Percentiles rank a stretch among this genome's conserved stretches.
Evolutionary conservation across 2,797 vertebrate genomes (phyloP).

Genomic region (Urophycis tenuis): DNA sequence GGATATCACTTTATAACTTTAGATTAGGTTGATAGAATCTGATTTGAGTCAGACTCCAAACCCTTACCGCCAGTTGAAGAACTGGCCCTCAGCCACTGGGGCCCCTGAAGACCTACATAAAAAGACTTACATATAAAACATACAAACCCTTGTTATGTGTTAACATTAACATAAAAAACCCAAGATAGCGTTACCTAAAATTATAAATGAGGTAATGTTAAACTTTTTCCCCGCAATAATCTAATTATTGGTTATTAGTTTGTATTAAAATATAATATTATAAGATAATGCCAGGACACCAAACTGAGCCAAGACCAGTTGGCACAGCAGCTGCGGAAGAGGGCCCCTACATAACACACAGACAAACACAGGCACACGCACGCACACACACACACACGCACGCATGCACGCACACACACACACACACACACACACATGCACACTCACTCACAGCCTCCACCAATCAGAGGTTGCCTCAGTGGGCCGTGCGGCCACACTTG

Average conservation of each 20-base stretch:
- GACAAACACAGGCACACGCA: slow-evolving; percentile 50
- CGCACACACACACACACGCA: slow-evolving; percentile 58
- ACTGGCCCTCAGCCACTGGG: neutral
- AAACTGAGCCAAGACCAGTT: slow-evolving; percentile 63
- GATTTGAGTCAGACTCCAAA: too few species aligned
- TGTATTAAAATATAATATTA: neutral
- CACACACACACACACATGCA: slow-evolving; percentile 61
- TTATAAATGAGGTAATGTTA: neutral
- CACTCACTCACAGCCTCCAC: slow-evolving; percentile 33
- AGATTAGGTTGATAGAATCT: too few species aligned
- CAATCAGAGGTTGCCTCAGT: too few species aligned
- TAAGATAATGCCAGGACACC: neutral
- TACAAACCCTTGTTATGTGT: neutral
- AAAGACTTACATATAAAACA: neutral
- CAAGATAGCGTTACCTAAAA: neutral
- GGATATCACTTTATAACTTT: too few species aligned
- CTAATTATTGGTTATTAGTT: neutral
- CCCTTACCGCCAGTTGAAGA: too few species aligned
- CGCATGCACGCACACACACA: slow-evolving; percentile 31
- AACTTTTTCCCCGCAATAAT: neutral
- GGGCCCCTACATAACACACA: slow-evolving; percentile 31
- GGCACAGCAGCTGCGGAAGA: slow-evolving; percentile 69
- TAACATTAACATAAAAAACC: neutral
- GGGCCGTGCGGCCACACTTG: too few species aligned
- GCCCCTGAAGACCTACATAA: neutral